Evolutionary conservation across 2,888 invertebrate species (phyloP).

Genomic region (Synergus japonicus): DNA sequence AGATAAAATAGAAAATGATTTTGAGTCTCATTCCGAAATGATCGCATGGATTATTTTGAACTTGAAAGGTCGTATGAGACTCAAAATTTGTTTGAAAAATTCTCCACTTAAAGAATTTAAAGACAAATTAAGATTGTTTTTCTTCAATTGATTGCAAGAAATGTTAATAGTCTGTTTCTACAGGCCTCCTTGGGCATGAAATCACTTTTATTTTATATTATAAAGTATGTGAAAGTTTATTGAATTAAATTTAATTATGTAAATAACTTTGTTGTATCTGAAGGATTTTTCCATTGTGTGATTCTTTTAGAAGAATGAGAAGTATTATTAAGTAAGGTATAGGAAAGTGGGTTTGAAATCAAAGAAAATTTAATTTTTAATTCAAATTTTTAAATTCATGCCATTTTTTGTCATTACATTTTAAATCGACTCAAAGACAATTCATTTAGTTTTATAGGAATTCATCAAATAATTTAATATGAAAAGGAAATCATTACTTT

Average conservation of each 20-base stretch:
- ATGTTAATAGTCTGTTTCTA: not conserved
- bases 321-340: slow-evolving; percentile 26
- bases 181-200: not conserved
- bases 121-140: not conserved
- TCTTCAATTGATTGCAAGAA: not conserved
- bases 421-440: not conserved
- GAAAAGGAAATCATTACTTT: not conserved
- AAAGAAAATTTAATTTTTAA: slow-evolving; percentile 19
- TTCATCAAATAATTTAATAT: slow-evolving; percentile 1
- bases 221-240: not conserved
- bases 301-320: not conserved
- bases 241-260: slow-evolving; percentile 18
- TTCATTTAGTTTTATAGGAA: slow-evolving; percentile 1
- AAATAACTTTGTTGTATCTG: slow-evolving; percentile 16
- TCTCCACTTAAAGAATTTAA: not conserved
- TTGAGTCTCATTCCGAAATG: not conserved
- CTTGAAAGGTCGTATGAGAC: slow-evolving; percentile 1
- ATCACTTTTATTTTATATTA: slow-evolving; percentile 14
- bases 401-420: not conserved
- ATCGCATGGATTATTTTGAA: not conserved
- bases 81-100: not conserved
- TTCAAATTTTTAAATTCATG: not conserved
- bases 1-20: not conserved
- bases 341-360: slow-evolving; percentile 5
- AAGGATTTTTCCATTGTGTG: not conserved